Conservation (phyloP, 2,797 vertebrate species). For the Gambelia wislizenii region DNA sequence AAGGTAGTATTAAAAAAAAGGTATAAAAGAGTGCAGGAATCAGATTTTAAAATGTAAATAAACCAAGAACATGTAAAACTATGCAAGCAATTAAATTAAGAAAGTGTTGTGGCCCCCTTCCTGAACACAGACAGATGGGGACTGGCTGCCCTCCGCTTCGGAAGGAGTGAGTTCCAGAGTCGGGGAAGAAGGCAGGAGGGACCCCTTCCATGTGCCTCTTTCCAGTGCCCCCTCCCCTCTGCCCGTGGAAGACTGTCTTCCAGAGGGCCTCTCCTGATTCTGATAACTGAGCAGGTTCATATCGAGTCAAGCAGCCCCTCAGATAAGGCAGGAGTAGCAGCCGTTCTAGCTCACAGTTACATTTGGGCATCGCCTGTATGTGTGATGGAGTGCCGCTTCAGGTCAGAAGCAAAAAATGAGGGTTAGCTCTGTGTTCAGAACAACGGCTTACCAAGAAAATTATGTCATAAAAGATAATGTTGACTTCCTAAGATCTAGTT, state of each 20-base stretch:
- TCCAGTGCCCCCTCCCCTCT: not conserved
- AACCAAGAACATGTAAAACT: not conserved
- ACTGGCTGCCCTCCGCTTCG: not conserved
- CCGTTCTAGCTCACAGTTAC: not conserved
- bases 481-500: conserved; percentile 2
- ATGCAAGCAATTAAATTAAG: not conserved
- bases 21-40: too few relatives aligned
- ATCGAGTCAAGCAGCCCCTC: not conserved
- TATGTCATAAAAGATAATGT: not conserved
- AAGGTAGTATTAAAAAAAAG: too few relatives aligned
- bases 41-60: not conserved
- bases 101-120: not conserved
- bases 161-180: not conserved
- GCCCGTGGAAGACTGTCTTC: not conserved
- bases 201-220: too few relatives aligned
- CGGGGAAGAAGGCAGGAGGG: not conserved
- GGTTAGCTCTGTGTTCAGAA: not conserved
- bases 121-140: not conserved
- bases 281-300: not conserved
- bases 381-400: not conserved
- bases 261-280: not conserved
- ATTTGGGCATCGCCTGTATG: not conserved
- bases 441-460: too few relatives aligned
- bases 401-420: not conserved
- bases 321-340: not conserved